A percentile compares a stretch with the other conserved stretches of the same genome.
Evolutionary conservation across 2,888 invertebrate genomes (phyloP).

Genomic region (Heliconius erato): DNA sequence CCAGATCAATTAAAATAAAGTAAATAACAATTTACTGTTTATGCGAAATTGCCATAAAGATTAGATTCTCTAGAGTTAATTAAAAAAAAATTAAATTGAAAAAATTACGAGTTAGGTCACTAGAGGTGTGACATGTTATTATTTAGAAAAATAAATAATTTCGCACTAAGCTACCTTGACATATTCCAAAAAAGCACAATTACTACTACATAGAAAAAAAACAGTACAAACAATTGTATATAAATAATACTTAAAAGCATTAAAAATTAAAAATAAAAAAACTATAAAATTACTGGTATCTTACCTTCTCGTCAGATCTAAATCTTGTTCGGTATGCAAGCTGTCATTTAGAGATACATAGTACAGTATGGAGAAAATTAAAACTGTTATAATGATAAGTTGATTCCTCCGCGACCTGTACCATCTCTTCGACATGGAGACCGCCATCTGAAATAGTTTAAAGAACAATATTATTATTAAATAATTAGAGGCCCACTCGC

Average conservation of each 20-base stretch:
- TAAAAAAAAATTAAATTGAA: too few relatives aligned
- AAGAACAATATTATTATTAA: background rate
- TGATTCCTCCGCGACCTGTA: slow-evolving; percentile 69
- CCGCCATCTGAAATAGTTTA: slow-evolving; percentile 48
- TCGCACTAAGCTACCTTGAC: too few relatives aligned
- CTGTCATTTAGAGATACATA: slow-evolving; percentile 61
- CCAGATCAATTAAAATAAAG: too few relatives aligned
- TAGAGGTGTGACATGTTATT: too few relatives aligned
- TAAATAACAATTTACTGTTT: background rate
- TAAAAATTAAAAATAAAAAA: slow-evolving; percentile 10
- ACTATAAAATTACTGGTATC: slow-evolving; percentile 32
- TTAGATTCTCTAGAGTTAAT: background rate
- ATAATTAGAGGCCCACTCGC: too few relatives aligned
- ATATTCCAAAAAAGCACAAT: too few relatives aligned
- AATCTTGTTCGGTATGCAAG: slow-evolving; percentile 58
- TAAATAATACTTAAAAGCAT: background rate
- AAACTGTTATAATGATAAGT: slow-evolving; percentile 57
- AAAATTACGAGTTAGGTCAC: too few relatives aligned
- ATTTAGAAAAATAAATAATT: too few relatives aligned
- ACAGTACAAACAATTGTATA: background rate
- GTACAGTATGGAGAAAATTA: slow-evolving; percentile 61
- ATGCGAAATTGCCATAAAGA: background rate
- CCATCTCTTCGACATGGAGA: slow-evolving; percentile 64
- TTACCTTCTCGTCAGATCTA: slow-evolving; percentile 70
- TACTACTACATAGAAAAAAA: background rate